These are phyloP conservation scores for Caenorhabditis parvicauda DNA, from an alignment of 2,888 invertebrate species.

Conservation along the genomic window DNA sequence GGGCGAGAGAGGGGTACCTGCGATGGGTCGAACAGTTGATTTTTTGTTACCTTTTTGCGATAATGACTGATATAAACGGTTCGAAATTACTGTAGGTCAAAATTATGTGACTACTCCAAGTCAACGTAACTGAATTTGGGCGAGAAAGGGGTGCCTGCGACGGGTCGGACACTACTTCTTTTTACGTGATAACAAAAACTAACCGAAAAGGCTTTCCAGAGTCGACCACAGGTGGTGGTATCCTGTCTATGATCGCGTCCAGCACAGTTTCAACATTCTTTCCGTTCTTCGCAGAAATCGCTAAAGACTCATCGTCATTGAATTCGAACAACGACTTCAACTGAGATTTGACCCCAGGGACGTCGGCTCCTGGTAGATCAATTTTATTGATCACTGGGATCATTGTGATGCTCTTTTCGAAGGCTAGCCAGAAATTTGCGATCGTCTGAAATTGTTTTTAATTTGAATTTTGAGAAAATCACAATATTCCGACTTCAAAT, in stretches of 20 bases:
- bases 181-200: too few relatives aligned
- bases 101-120: too few relatives aligned
- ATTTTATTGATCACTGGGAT: constrained; percentile 95
- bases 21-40: too few relatives aligned
- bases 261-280: constrained; percentile 78
- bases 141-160: too few relatives aligned
- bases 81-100: too few relatives aligned
- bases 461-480: constrained; percentile 86
- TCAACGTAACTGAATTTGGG: too few relatives aligned
- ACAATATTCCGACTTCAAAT: too few relatives aligned
- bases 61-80: too few relatives aligned
- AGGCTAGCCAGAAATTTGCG: constrained; percentile 89
- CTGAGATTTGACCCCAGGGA: constrained; percentile 74
- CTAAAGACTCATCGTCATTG: constrained; percentile 73
- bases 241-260: constrained; percentile 45
- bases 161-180: too few relatives aligned
- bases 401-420: constrained; percentile 77
- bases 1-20: too few relatives aligned
- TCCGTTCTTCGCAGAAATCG: constrained; percentile 88
- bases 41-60: too few relatives aligned
- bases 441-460: constrained; percentile 75
- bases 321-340: constrained; percentile 80
- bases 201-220: constrained; percentile 68
- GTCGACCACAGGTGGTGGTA: constrained; percentile 62
- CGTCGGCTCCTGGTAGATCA: constrained; percentile 85